phyloP scores from a whole-genome alignment of 1,140 invertebrate genomes.

The Drosophila nebulosa region DNA sequence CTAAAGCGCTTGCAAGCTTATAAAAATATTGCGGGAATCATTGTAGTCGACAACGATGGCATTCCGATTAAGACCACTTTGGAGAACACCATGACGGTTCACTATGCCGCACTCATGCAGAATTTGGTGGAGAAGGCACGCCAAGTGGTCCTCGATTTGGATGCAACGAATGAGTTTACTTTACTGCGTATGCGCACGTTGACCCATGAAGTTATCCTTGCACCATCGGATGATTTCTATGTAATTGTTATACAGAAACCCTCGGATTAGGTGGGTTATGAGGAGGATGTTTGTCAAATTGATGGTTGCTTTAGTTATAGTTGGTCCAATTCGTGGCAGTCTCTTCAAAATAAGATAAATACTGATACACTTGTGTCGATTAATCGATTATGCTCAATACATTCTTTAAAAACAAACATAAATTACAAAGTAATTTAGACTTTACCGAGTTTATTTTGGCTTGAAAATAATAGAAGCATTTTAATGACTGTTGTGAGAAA shows the following conservation, averaged over 20 bases:
- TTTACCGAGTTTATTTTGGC: too few relatives aligned
- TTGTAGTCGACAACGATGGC: conserved; percentile 89
- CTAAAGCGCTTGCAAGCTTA: conserved; percentile 86
- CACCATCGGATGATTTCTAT: conserved; percentile 88
- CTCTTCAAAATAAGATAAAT: not conserved
- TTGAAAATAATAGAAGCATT: too few relatives aligned
- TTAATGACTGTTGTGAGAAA: too few relatives aligned
- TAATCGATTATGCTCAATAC: too few relatives aligned
- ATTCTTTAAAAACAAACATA: too few relatives aligned
- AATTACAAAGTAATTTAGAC: too few relatives aligned
- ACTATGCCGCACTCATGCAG: conserved; percentile 87
- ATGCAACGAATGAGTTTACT: conserved; percentile 90
- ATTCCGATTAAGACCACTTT: conserved; percentile 90
- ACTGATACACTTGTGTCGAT: too few relatives aligned
- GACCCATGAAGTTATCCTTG: conserved; percentile 95
- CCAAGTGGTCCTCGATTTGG: conserved; percentile 87
- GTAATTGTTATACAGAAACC: conserved; percentile 87
- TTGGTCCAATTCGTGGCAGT: not conserved
- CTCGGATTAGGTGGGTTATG: conserved; percentile 80
- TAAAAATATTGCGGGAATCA: conserved; percentile 87
- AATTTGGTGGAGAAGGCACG: conserved; percentile 87
- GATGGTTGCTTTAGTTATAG: not conserved
- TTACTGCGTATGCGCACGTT: conserved; percentile 93
- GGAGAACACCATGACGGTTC: conserved; percentile 87
- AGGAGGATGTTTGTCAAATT: not conserved